Conservation (phyloP, 1,140 invertebrate species). For the Andricus grossulariae region DNA sequence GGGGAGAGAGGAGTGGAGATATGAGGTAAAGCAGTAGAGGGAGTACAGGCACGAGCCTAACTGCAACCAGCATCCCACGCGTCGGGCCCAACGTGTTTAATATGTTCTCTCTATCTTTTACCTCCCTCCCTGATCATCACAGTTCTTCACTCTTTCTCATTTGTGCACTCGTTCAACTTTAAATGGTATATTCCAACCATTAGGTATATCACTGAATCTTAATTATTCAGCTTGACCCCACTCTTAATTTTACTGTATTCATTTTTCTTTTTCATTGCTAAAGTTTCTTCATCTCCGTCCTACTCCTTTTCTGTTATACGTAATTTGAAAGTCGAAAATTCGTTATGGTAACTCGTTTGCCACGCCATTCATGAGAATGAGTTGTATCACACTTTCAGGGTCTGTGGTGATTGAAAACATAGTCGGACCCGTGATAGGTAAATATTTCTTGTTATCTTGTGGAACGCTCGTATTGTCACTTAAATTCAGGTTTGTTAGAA, state of each 20-base stretch:
- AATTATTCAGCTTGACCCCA: not conserved
- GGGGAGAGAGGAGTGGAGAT: constrained; percentile 42
- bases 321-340: constrained; percentile 56
- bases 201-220: constrained; percentile 53
- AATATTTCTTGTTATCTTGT: not conserved
- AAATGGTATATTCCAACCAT: constrained; percentile 47
- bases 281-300: not conserved
- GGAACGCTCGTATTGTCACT: no score
- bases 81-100: constrained; percentile 63
- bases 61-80: constrained; percentile 72
- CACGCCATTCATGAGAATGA: constrained; percentile 46
- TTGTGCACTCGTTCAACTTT: constrained; percentile 47
- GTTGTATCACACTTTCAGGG: constrained; percentile 39
- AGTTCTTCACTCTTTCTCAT: constrained; percentile 44
- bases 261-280: not conserved
- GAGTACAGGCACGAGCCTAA: constrained; percentile 72
- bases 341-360: constrained; percentile 47
- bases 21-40: constrained; percentile 45
- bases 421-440: not conserved
- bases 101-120: constrained; percentile 43
- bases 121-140: constrained; percentile 36
- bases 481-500: no score
- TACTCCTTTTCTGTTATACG: not conserved
- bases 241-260: not conserved
- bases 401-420: no score